Evolutionary conservation across 2,113 vertebrate species (phyloP).

Genomic region (Leptobrachium leishanense): DNA sequence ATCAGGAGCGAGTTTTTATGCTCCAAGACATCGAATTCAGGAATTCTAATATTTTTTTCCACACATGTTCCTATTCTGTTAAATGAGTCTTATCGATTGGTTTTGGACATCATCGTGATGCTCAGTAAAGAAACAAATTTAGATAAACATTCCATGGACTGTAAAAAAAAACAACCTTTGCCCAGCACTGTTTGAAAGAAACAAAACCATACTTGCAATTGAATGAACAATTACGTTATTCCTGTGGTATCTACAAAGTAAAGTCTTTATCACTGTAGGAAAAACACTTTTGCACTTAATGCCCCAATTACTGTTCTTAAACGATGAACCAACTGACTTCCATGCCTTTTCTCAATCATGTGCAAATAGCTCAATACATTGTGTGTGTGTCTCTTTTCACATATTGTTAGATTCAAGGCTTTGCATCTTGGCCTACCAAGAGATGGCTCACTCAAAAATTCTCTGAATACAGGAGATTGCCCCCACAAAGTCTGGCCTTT

Average conservation of each 20-base stretch:
- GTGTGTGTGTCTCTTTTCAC: background rate
- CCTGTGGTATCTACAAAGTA: conserved; percentile 20
- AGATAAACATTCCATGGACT: conserved; percentile 36
- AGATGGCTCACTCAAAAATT: too few species aligned
- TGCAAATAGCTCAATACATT: background rate
- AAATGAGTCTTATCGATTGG: conserved; percentile 15
- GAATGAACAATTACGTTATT: conserved; percentile 6
- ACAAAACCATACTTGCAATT: conserved; percentile 30
- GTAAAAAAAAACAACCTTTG: conserved; percentile 13
- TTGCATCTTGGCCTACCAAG: too few species aligned
- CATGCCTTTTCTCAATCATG: conserved; percentile 27
- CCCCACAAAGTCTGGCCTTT: too few species aligned
- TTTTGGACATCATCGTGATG: conserved; percentile 19
- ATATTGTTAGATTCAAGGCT: background rate
- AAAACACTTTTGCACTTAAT: conserved; percentile 10
- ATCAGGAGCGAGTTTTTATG: background rate
- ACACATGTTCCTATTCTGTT: conserved; percentile 18
- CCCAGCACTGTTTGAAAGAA: conserved; percentile 6
- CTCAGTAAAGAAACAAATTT: conserved; percentile 18
- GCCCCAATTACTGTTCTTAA: background rate
- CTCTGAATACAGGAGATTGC: too few species aligned
- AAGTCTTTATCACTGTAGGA: conserved; percentile 38
- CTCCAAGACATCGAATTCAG: conserved; percentile 34
- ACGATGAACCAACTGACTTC: background rate
- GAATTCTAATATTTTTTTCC: conserved; percentile 33